Evolutionary conservation across 2,113 vertebrate species (phyloP).

Genomic region (Scartelaos histophorus): DNA sequence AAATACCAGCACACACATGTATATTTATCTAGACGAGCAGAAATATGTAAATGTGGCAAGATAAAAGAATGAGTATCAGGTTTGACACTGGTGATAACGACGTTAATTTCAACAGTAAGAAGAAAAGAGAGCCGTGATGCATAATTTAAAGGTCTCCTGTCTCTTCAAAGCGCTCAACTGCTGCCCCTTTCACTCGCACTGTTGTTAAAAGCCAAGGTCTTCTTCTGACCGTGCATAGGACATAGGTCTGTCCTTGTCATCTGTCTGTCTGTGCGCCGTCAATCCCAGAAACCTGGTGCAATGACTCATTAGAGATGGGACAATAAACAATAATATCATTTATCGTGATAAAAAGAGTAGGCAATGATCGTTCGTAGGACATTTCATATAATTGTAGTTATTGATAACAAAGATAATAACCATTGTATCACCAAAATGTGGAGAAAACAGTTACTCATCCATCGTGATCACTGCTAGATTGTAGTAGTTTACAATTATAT

Average conservation of each 20-base stretch:
- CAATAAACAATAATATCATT: too few relatives aligned
- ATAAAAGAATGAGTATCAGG: constrained; percentile 23
- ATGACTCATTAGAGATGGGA: too few relatives aligned
- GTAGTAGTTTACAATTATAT: too few relatives aligned
- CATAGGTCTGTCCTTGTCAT: background rate
- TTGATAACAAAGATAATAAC: too few relatives aligned
- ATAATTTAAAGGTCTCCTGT: constrained; percentile 42
- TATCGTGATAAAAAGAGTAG: too few relatives aligned
- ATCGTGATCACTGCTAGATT: too few relatives aligned
- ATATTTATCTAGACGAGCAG: constrained; percentile 12
- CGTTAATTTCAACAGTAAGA: constrained; percentile 23
- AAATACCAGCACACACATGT: constrained; percentile 11
- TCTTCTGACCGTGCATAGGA: background rate
- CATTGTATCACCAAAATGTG: too few relatives aligned
- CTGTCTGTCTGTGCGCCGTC: background rate
- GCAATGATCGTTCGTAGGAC: too few relatives aligned
- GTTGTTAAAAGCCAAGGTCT: constrained; percentile 24
- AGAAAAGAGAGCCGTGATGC: constrained; percentile 34
- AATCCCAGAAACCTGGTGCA: background rate
- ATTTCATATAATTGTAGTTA: too few relatives aligned
- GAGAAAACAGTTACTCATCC: too few relatives aligned
- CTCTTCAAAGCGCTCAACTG: constrained; percentile 30
- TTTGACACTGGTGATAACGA: constrained; percentile 10
- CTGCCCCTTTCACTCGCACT: constrained; percentile 6
- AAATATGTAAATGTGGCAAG: background rate